Evolutionary conservation across 2,888 invertebrate species (phyloP), one percentile per base, ranked within the genome.

Genomic region (Apomyelois bistriatella): DNA sequence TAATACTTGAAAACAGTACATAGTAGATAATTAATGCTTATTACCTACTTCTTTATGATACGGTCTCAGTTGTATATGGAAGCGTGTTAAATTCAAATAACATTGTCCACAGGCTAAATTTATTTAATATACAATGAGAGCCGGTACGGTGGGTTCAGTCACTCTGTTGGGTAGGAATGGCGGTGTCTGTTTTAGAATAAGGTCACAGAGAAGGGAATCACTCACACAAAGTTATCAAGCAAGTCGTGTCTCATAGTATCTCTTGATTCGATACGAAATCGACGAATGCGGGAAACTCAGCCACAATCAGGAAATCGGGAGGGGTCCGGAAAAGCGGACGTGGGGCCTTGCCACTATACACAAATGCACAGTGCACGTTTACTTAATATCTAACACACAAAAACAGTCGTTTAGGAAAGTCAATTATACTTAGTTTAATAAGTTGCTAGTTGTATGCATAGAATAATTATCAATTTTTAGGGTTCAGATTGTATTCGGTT

Each of bases 351-450:
- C 32, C 46, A 46, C 46, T 10, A 32, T 10, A 32, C 15, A 46
- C 32, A 46, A 32, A 32, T 46, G 32, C 32, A 46, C 36, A 30
- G 47, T 35, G 49, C 17, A 41, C 48, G 41, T 41, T 50, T 13
- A 53, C 13, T 50, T 13, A 51, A 13, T 10, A 32, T 3, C 12
- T n/a, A 22, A 28, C 28, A 12, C 43, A 43, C 43, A 12, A 9
- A n/a, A 22, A 42, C 12, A 28, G 22, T 42, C 42, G n/a, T 17
- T 7, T 28, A n/a, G 22, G 22, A n/a, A 36, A 8, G 10, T 6
- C 10, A n/a, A 6, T 32, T 7, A 1, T 36, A 36, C 36, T 8
- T 13, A 38, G 13, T 13, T 38, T 38, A 38, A 38, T 7, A 6
- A 38, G 36, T 12, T 36, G 36, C 15, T 10, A 38, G 37, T 13